Conservation (phyloP, 2,888 invertebrate genomes). For the Nomada flava region DNA sequence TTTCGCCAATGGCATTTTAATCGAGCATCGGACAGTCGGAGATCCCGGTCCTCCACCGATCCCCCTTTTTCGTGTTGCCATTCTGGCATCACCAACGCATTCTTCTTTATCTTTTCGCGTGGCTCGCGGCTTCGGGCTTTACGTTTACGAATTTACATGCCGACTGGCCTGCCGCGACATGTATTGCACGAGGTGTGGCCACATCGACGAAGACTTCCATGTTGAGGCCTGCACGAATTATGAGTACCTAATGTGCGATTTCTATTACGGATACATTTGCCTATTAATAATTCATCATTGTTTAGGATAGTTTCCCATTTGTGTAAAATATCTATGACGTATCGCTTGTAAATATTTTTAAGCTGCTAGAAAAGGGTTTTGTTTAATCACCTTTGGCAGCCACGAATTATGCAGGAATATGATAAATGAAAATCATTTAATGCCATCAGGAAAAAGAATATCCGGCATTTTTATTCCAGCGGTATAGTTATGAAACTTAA, state of each 20-base stretch:
- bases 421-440: too few relatives aligned
- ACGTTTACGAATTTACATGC: conserved; percentile 71
- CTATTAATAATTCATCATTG: too few relatives aligned
- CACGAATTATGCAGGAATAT: too few relatives aligned
- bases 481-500: too few relatives aligned
- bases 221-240: neutral
- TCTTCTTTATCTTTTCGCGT: conserved; percentile 43
- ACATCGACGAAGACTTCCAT: conserved; percentile 31
- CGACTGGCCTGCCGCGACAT: conserved; percentile 56
- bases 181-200: conserved; percentile 71
- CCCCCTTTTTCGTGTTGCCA: neutral
- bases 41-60: conserved; percentile 27
- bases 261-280: too few relatives aligned
- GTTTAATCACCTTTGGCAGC: too few relatives aligned
- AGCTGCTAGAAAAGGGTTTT: too few relatives aligned
- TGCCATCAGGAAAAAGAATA: too few relatives aligned
- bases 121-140: conserved; percentile 51
- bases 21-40: conserved; percentile 51
- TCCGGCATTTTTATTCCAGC: too few relatives aligned
- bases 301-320: too few relatives aligned
- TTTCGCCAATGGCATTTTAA: conserved; percentile 65
- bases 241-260: neutral
- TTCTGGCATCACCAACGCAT: conserved; percentile 16
- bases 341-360: too few relatives aligned
- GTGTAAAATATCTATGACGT: too few relatives aligned